Percentiles rank a stretch among this genome's conserved stretches.
Conservation (phyloP, 2,113 vertebrate genomes). For the Vidua chalybeata region DNA sequence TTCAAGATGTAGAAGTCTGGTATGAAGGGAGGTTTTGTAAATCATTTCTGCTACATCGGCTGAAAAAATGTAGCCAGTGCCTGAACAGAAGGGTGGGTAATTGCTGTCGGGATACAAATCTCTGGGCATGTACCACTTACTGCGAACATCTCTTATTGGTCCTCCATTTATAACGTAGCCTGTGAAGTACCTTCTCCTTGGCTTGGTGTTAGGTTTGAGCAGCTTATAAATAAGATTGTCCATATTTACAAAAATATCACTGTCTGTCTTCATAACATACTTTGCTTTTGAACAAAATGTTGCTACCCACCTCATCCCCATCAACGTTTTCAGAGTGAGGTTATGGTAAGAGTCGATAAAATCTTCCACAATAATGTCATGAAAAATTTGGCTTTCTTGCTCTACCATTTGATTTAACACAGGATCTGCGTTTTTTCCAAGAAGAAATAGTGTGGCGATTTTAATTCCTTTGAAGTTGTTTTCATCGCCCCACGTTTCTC, state of each 20-base stretch:
- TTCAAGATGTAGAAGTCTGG: conserved; percentile 94
- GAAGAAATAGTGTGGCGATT: conserved; percentile 91
- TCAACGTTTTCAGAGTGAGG: conserved; percentile 95
- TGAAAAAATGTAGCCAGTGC: conserved; percentile 97
- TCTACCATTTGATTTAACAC: conserved; percentile 98
- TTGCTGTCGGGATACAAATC: conserved; percentile 96
- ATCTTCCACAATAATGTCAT: conserved; percentile 97
- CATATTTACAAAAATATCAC: conserved; percentile 99
- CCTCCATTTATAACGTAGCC: conserved; percentile 97
- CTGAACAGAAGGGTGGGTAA: conserved; percentile 97
- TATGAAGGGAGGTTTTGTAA: conserved; percentile 97
- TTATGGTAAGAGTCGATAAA: conserved; percentile 98
- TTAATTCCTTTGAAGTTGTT: conserved; percentile 90
- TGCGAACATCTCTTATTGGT: conserved; percentile 96
- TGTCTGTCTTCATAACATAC: conserved; percentile 99
- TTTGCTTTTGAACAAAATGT: conserved; percentile 96
- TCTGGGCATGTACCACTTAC: conserved; percentile 98
- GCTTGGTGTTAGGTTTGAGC: conserved; percentile 94
- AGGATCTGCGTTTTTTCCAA: conserved; percentile 88
- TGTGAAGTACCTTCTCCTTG: conserved; percentile 93
- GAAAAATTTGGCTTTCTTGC: conserved; percentile 98
- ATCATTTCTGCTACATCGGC: conserved; percentile 95
- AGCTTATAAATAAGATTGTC: conserved; percentile 98
- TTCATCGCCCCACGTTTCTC: conserved; percentile 97
- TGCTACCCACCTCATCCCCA: conserved; percentile 98